These are phyloP conservation scores for Neofelis nebulosa DNA, from an alignment of 2,113 vertebrate species.

Conservation along the genomic window DNA sequence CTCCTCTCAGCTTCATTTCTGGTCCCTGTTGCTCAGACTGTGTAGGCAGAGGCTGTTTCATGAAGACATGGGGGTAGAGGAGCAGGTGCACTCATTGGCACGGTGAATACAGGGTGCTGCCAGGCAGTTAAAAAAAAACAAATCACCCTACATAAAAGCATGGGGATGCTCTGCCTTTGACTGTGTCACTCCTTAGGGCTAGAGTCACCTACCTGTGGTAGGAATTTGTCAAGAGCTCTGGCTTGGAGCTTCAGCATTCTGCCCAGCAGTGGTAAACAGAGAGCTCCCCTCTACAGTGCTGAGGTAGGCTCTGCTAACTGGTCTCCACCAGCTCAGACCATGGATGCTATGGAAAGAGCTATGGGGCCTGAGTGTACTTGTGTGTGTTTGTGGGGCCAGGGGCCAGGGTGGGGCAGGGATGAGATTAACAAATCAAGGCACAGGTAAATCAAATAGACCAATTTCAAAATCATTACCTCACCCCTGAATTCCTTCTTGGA, in stretches of 20 bases:
- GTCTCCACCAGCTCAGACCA: not conserved
- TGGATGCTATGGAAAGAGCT: not conserved
- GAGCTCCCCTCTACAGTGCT: not conserved
- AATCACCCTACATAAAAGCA: not conserved
- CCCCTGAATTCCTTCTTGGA: not conserved
- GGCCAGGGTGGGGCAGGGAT: not conserved
- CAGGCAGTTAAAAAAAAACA: slow-evolving; percentile 12
- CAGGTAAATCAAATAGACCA: not conserved
- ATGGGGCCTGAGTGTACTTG: not conserved
- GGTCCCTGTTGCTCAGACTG: not conserved
- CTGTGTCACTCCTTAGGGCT: not conserved
- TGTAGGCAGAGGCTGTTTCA: not conserved
- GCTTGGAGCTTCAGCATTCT: not conserved
- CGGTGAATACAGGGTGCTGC: not conserved
- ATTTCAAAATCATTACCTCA: not conserved
- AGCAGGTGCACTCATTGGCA: not conserved
- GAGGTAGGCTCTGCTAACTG: not conserved
- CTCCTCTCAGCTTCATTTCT: not conserved
- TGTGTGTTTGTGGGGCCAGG: not conserved
- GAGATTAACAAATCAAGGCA: not conserved
- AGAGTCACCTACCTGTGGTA: not conserved
- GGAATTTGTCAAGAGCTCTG: not conserved
- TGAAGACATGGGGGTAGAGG: not conserved
- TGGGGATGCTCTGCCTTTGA: not conserved
- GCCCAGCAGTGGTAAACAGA: not conserved